phyloP scores from a whole-genome alignment of 2,797 vertebrate genomes.

The Platyrinchus mystaceus region DNA sequence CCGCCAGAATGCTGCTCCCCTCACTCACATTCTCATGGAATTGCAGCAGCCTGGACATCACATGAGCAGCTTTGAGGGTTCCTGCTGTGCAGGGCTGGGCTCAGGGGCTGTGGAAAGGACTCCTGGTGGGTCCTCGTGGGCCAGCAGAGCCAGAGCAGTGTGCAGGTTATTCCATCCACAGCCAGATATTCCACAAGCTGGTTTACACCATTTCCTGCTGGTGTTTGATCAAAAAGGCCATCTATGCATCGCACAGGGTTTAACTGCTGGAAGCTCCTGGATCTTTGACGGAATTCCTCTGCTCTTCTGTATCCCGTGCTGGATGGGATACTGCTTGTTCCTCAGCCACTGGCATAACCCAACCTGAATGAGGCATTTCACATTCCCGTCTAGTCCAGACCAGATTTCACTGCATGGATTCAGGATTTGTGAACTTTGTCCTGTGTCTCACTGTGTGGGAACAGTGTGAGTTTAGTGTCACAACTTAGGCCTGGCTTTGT shows the following conservation, averaged over 20 bases:
- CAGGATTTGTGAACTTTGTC: background rate
- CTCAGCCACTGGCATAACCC: background rate
- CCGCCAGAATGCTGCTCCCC: background rate
- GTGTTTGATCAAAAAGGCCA: background rate
- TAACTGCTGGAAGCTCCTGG: background rate
- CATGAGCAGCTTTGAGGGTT: background rate
- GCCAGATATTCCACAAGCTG: background rate
- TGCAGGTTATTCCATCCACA: background rate
- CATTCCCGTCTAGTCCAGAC: background rate
- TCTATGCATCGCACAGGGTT: background rate
- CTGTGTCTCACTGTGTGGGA: background rate
- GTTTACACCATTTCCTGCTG: background rate
- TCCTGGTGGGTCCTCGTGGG: background rate
- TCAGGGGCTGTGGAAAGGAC: background rate
- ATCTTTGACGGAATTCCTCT: background rate
- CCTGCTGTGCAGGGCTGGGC: background rate
- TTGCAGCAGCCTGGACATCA: background rate
- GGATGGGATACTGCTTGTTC: background rate
- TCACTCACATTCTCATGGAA: background rate
- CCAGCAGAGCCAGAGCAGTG: background rate
- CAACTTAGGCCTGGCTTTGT: background rate
- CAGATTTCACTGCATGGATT: background rate
- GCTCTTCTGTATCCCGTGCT: background rate
- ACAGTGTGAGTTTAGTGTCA: accelerated
- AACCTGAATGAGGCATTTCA: background rate